A percentile compares a stretch with the other conserved stretches of the same genome.
Conservation (phyloP, 2,113 vertebrate species). For the Taurulus bubalis region DNA sequence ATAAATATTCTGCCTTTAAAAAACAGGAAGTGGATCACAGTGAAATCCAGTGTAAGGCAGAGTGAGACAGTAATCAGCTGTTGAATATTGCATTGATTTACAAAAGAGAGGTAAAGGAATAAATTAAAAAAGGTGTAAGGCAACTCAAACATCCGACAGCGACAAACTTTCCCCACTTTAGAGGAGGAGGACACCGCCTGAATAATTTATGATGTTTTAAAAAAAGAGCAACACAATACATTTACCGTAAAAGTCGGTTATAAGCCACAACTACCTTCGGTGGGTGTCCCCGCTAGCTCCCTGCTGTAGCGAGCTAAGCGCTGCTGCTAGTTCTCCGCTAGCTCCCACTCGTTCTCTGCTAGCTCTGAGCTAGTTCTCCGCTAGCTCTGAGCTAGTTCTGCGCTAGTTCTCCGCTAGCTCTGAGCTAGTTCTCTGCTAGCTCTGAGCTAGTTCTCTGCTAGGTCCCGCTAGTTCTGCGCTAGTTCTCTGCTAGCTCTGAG, state of each 20-base stretch:
- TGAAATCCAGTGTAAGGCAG: constrained; percentile 2
- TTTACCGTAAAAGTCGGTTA: neutral
- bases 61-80: neutral
- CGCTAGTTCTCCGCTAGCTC: too few species aligned
- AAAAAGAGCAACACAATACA: neutral
- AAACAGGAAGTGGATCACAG: neutral
- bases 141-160: neutral
- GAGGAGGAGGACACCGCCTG: neutral
- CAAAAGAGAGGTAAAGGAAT: constrained; percentile 39
- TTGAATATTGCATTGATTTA: constrained; percentile 12
- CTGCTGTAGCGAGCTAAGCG: too few species aligned
- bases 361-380: too few species aligned
- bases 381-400: too few species aligned
- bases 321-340: too few species aligned
- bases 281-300: too few species aligned
- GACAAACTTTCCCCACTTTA: neutral
- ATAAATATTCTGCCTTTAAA: neutral
- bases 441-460: too few species aligned
- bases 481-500: too few species aligned
- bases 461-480: too few species aligned
- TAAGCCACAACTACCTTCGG: too few species aligned
- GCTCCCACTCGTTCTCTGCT: too few species aligned
- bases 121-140: constrained; percentile 7
- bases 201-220: neutral
- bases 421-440: too few species aligned